Percentiles rank a stretch among this genome's conserved stretches.
Conservation (phyloP, 64 coral and sea anemone genomes). For the Pocillopora damicornis region DNA sequence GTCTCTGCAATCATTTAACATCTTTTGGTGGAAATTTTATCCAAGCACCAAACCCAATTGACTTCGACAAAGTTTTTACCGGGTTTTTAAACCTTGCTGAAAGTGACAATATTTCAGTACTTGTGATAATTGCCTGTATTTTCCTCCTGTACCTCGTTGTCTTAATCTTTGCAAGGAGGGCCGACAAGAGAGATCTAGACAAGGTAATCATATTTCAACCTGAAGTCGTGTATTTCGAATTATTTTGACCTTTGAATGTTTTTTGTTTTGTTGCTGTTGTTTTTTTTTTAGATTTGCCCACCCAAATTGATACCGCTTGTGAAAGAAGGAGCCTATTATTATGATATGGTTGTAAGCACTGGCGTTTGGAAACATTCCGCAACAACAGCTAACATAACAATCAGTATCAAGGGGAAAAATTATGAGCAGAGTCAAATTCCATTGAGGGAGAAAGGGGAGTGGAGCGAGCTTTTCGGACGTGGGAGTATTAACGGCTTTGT, state of each 20-base stretch:
- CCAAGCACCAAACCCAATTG: constrained; percentile 37
- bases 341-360: background rate
- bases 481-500: constrained; percentile 30
- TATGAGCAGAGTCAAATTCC: background rate
- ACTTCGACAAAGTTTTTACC: constrained; percentile 37
- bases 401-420: background rate
- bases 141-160: constrained; percentile 31
- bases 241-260: background rate
- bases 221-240: too few relatives aligned
- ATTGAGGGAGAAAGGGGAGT: background rate
- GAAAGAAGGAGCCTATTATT: background rate
- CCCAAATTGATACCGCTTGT: background rate
- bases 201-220: constrained; percentile 4
- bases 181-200: constrained; percentile 27
- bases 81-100: constrained; percentile 29
- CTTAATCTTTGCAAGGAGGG: constrained; percentile 25
- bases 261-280: too few relatives aligned
- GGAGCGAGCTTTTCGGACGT: background rate
- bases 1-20: constrained; percentile 40
- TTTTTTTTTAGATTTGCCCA: background rate
- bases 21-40: constrained; percentile 34
- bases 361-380: background rate
- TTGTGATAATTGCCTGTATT: constrained; percentile 7
- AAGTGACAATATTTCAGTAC: constrained; percentile 29
- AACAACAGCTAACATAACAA: background rate